Conservation (phyloP, 2,113 vertebrate genomes). For the Xyrauchen texanus region DNA sequence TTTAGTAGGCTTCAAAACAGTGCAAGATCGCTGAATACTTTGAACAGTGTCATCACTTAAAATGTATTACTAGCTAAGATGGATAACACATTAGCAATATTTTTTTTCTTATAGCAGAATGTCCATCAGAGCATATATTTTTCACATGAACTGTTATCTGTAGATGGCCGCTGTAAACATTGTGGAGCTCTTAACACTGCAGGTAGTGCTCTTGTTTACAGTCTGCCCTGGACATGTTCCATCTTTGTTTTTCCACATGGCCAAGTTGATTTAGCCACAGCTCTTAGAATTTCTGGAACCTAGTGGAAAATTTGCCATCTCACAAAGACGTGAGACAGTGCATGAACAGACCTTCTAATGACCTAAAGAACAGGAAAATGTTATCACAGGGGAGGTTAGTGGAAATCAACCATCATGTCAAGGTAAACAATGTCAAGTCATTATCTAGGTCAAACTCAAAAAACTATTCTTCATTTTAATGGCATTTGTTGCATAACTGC, state of each 20-base stretch:
- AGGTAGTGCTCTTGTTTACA: conserved; percentile 35
- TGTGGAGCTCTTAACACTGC: conserved; percentile 27
- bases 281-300: conserved; percentile 11
- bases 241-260: conserved; percentile 44
- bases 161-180: conserved; percentile 15
- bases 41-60: background rate
- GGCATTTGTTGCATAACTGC: too few relatives aligned
- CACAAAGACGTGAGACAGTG: conserved; percentile 6
- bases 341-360: conserved; percentile 19
- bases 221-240: conserved; percentile 6
- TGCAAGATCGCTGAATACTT: too few relatives aligned
- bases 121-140: background rate
- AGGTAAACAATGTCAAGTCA: conserved; percentile 20
- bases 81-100: too few relatives aligned
- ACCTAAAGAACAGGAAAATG: background rate
- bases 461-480: background rate
- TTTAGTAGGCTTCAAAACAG: background rate
- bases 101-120: background rate
- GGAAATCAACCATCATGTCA: background rate
- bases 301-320: conserved; percentile 32
- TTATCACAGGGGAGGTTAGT: background rate
- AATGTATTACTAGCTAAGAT: background rate
- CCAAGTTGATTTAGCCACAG: background rate
- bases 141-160: background rate
- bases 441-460: background rate